phyloP scores from a whole-genome alignment of 2,797 vertebrate species.

The Eupleurogrammus muticus region DNA sequence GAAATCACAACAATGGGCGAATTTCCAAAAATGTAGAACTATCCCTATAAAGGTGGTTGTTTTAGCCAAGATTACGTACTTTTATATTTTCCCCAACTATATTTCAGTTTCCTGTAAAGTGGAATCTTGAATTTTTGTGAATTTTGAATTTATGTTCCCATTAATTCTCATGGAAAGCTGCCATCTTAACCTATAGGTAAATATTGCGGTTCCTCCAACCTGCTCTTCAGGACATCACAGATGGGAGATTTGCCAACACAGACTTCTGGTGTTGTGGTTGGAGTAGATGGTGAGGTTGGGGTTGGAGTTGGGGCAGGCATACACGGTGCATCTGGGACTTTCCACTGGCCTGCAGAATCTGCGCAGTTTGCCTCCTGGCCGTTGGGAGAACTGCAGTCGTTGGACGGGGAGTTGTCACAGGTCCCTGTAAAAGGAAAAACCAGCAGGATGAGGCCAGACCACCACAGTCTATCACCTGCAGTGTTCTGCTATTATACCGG shows the following conservation, averaged over 20 bases:
- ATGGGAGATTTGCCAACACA: slow-evolving; percentile 44
- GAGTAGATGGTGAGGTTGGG: slow-evolving; percentile 15
- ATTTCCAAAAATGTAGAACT: neutral
- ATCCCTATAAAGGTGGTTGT: neutral
- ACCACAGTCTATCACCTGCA: neutral
- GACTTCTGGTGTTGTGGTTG: neutral
- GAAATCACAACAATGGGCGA: too few species aligned
- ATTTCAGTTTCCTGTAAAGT: too few species aligned
- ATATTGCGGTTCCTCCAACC: slow-evolving; percentile 53
- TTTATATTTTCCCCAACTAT: too few species aligned
- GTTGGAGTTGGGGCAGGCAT: slow-evolving; percentile 22
- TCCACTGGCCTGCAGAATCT: slow-evolving; percentile 85
- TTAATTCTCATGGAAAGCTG: too few species aligned
- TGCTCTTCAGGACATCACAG: slow-evolving; percentile 75
- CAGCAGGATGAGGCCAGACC: neutral
- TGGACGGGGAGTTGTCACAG: slow-evolving; percentile 86
- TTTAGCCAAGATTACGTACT: too few species aligned
- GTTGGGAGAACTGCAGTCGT: slow-evolving; percentile 88
- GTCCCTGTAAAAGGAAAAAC: slow-evolving; percentile 75
- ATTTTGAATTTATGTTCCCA: too few species aligned
- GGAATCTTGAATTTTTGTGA: too few species aligned
- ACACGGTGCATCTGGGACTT: slow-evolving; percentile 78
- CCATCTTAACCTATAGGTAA: neutral
- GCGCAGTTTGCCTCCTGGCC: slow-evolving; percentile 81
- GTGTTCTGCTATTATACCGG: neutral